Evolutionary conservation across 2,888 invertebrate genomes (phyloP).

Genomic region (Epistrophella euchroma): DNA sequence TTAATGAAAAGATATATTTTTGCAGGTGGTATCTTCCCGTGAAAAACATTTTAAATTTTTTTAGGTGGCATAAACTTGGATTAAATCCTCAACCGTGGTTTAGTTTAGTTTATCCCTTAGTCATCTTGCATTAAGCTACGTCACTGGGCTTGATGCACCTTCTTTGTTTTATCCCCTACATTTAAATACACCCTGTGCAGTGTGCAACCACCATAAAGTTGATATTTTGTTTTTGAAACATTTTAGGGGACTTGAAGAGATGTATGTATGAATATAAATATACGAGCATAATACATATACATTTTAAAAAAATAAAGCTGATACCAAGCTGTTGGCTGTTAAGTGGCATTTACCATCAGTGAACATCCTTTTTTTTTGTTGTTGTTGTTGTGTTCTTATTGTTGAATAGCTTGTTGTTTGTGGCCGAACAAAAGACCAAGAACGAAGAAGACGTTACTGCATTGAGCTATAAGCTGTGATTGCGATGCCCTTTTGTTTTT

Average conservation of each 20-base stretch:
- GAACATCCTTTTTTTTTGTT: conserved; percentile 58
- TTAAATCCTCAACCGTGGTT: no score
- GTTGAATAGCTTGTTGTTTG: conserved; percentile 25
- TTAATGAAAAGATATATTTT: no score
- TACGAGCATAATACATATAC: neutral
- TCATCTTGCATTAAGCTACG: neutral
- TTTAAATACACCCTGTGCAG: conserved; percentile 59
- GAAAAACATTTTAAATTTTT: no score
- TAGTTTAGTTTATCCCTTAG: no score
- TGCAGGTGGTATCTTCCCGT: no score
- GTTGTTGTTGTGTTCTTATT: neutral
- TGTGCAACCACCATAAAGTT: conserved; percentile 74
- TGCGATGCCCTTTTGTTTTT: conserved; percentile 53
- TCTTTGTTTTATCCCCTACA: neutral
- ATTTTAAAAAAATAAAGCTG: conserved; percentile 39
- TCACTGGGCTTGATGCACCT: conserved; percentile 35
- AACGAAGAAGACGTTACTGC: conserved; percentile 48
- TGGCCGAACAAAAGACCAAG: conserved; percentile 53
- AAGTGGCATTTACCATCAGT: conserved; percentile 75
- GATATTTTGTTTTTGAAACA: conserved; percentile 67
- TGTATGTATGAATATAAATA: neutral
- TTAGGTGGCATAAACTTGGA: no score
- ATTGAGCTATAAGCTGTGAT: conserved; percentile 40
- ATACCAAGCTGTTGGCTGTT: conserved; percentile 66
- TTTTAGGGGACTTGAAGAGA: conserved; percentile 8